These are phyloP conservation scores for Prunella fulvescens DNA, from an alignment of 2,113 vertebrate species.

Conservation along the genomic window DNA sequence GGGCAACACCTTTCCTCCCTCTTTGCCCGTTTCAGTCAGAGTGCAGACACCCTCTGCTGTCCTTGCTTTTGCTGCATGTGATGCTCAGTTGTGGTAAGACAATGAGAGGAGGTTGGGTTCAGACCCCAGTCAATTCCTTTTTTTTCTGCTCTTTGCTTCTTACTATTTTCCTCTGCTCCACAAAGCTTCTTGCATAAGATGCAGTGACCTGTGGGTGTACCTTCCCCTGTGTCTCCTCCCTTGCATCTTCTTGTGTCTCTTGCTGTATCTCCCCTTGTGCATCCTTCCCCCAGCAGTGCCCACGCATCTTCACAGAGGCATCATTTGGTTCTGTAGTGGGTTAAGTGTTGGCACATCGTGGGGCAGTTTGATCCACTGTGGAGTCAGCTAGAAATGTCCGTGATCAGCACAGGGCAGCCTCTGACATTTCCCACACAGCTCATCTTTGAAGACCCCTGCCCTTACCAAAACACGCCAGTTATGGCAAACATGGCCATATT, in stretches of 20 bases:
- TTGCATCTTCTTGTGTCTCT: neutral
- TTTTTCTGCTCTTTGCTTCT: neutral
- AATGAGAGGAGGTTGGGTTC: neutral
- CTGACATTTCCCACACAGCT: neutral
- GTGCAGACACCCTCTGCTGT: neutral
- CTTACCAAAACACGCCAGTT: neutral
- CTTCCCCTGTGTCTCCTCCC: neutral
- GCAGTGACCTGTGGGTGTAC: neutral
- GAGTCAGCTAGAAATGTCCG: neutral
- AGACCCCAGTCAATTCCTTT: neutral
- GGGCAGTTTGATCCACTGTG: neutral
- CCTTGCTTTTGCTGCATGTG: neutral
- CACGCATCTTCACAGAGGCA: neutral
- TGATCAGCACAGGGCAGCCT: neutral
- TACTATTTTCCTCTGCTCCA: neutral
- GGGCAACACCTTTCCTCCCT: neutral
- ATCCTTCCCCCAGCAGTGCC: neutral
- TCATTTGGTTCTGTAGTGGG: neutral
- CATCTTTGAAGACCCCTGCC: neutral
- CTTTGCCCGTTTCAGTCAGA: neutral
- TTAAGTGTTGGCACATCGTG: fast-evolving
- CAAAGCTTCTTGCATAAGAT: neutral
- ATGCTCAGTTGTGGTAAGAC: fast-evolving
- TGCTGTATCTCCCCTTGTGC: neutral
- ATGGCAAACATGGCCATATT: neutral